Conservation (phyloP, 1,140 invertebrate species). For the Hyposmocoma kahamanoa region DNA sequence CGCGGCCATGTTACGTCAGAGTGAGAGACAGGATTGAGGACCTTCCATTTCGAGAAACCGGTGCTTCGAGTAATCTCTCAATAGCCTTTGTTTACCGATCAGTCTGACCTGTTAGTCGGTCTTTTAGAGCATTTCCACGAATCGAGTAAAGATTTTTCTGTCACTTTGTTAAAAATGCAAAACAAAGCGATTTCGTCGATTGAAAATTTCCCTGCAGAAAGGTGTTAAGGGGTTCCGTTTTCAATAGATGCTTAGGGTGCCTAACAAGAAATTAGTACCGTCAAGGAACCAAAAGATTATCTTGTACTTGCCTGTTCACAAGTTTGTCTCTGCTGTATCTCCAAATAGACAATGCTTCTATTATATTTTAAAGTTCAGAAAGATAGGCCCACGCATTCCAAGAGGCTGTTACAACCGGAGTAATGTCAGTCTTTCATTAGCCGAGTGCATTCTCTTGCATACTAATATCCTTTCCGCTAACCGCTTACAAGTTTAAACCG, state of each 20-base stretch:
- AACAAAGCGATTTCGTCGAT: no score
- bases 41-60: slow-evolving; percentile 13
- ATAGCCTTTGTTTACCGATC: slow-evolving; percentile 30
- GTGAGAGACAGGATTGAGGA: slow-evolving; percentile 18
- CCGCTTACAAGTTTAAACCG: neutral
- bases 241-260: no score
- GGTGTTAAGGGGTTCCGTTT: no score
- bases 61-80: slow-evolving; percentile 14
- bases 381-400: slow-evolving; percentile 26
- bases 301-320: no score
- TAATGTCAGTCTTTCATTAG: slow-evolving; percentile 41
- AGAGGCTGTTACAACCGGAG: slow-evolving; percentile 20
- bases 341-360: slow-evolving; percentile 20
- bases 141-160: no score
- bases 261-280: no score
- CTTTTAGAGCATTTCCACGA: no score
- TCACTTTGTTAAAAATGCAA: no score
- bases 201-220: no score
- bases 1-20: slow-evolving; percentile 9
- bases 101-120: slow-evolving; percentile 18
- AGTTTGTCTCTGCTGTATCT: no score
- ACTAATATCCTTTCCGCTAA: slow-evolving; percentile 32
- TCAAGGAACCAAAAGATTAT: no score
- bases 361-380: slow-evolving; percentile 21
- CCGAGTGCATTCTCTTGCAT: slow-evolving; percentile 33